Conservation (phyloP, 2,888 invertebrate genomes). For the Dorcus parallelipipedus region DNA sequence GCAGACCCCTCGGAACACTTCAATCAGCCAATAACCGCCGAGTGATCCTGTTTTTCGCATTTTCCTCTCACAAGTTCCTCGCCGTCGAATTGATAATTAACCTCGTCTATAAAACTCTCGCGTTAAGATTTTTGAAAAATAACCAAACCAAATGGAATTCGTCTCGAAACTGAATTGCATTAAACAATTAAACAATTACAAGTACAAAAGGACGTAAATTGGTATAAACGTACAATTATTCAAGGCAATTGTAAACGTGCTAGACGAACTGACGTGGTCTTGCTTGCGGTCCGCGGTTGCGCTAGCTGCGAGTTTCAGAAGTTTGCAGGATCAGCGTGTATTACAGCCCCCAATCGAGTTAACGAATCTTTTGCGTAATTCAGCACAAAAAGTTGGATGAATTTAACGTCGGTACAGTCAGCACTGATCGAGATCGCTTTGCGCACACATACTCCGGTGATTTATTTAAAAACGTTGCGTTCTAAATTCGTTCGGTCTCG, state of each 20-base stretch:
- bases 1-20: slow-evolving; percentile 21
- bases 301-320: background rate
- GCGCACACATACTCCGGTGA: too few relatives aligned
- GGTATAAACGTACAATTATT: slow-evolving; percentile 31
- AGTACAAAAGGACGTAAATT: slow-evolving; percentile 27
- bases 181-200: background rate
- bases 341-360: background rate
- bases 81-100: background rate
- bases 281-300: slow-evolving; percentile 11
- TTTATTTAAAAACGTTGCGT: too few relatives aligned
- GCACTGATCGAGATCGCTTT: background rate
- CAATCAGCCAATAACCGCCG: slow-evolving; percentile 37
- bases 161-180: too few relatives aligned
- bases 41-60: slow-evolving; percentile 30
- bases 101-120: background rate
- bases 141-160: too few relatives aligned
- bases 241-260: slow-evolving; percentile 30
- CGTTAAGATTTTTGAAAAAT: background rate
- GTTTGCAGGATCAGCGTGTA: background rate
- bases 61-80: slow-evolving; percentile 16
- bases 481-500: too few relatives aligned
- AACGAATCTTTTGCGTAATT: slow-evolving; percentile 4
- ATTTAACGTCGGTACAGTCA: background rate
- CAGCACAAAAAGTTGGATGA: background rate
- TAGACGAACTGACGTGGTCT: slow-evolving; percentile 27